Evolutionary conservation across 2,797 vertebrate genomes (phyloP), one percentile per base, ranked within the genome.

Genomic region (Sebastiscus albofasciatus): DNA sequence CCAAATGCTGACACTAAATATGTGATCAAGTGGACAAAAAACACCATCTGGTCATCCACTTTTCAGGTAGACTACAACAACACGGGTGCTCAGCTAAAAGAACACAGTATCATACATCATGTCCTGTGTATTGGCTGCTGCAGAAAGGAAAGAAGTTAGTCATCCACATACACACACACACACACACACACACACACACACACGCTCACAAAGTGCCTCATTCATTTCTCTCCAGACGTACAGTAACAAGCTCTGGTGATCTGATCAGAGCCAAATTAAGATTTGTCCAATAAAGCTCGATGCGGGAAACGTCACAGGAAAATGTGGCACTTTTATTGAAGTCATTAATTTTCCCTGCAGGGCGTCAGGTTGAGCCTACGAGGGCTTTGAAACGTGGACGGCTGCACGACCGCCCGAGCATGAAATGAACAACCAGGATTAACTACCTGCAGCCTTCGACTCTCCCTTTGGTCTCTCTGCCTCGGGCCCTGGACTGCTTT

Each of bases 271-370:
- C 82, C 90, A 87, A 90, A 94, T 92, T 86, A 89, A 87, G 81
- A 76, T 74, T 82, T 46, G 72, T 82, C 84, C 89, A 90, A 88
- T 92, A 91, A 91, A 89, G 60, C 70, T 85, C 52, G 33, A 79
- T 34, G 93, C 73, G 67, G 83, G 90, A 82, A 90, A 86, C 80
- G 65, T 90, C 75, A 77, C 49, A 77, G 83, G 86, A 65, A 91
- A 94, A 91, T 88, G 90, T 89, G 89, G 72, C 90, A 52, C 72
- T 93, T 94, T 95, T 93, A 95, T 94, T 93, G 89, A 90, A 94
- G 93, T 94, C 93, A 95, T 95, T 95, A 94, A 91, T 95, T 94
- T 87, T 87, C 88, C 86, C 90, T 71, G 91, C 89, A 87, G 89
- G 93, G 89, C 6, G 78, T 83, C 87, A 31, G 70, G 77, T 82